A percentile compares a stretch with the other conserved stretches of the same genome.
Conservation (phyloP, 92 coral and sea anemone genomes). For the Blastomussa wellsi region DNA sequence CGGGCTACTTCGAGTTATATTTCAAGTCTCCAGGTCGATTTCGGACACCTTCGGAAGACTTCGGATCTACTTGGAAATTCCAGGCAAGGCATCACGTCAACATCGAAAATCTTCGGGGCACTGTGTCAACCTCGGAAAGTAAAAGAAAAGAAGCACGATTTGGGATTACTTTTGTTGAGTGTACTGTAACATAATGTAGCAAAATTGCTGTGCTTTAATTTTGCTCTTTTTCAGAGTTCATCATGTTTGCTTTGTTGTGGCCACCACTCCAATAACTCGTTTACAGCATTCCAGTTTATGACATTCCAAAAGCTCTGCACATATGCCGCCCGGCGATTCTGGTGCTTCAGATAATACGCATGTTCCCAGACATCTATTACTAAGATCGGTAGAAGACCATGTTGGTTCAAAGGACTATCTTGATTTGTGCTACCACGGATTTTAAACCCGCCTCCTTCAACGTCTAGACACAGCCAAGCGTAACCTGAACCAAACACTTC, state of each 20-base stretch:
- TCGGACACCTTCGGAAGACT: too few species aligned
- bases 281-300: constrained; percentile 89
- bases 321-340: constrained; percentile 77
- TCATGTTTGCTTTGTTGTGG: constrained; percentile 68
- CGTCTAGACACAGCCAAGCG: constrained; percentile 81
- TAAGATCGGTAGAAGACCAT: constrained; percentile 60
- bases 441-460: constrained; percentile 47
- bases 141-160: too few species aligned
- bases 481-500: constrained; percentile 90
- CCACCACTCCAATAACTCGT: constrained; percentile 83
- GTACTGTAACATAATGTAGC: background rate
- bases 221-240: constrained; percentile 58
- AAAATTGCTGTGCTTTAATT: background rate
- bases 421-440: constrained; percentile 69
- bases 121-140: too few species aligned
- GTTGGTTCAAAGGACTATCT: constrained; percentile 72
- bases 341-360: constrained; percentile 92
- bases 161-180: too few species aligned
- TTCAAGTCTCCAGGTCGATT: too few species aligned
- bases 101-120: too few species aligned
- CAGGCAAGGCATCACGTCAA: too few species aligned
- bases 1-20: too few species aligned
- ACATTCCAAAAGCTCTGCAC: constrained; percentile 85
- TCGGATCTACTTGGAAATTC: too few species aligned
- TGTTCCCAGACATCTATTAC: constrained; percentile 96